A percentile compares a stretch with the other conserved stretches of the same genome.
phyloP scores from a whole-genome alignment of 2,797 vertebrate genomes.

The Darevskia nairensis region DNA sequence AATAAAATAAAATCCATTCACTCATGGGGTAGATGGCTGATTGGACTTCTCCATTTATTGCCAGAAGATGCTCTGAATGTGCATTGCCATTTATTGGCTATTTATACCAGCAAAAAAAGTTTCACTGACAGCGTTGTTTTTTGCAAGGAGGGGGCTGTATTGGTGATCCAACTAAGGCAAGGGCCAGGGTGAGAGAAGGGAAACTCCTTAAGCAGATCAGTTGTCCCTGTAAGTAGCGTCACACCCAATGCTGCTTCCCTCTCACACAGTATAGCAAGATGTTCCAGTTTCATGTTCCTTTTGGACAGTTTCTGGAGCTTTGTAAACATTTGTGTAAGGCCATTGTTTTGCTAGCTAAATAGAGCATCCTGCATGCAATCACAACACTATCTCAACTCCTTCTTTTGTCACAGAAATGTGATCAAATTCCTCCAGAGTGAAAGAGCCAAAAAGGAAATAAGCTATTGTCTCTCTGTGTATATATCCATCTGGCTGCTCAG shows the following conservation, averaged over 20 bases:
- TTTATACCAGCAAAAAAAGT: slow-evolving; percentile 68
- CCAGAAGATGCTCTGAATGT: slow-evolving; percentile 60
- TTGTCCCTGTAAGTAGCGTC: slow-evolving; percentile 30
- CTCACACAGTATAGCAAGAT: not conserved
- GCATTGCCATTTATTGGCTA: slow-evolving; percentile 47
- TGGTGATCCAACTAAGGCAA: slow-evolving; percentile 75
- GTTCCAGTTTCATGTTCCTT: not conserved
- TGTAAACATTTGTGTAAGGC: not conserved
- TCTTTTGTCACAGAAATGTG: not conserved
- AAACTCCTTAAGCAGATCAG: slow-evolving; percentile 39
- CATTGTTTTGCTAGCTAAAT: not conserved
- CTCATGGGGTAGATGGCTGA: slow-evolving; percentile 51
- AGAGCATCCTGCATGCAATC: not conserved
- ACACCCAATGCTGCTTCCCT: slow-evolving; percentile 26
- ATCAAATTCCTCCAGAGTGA: not conserved
- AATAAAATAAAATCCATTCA: slow-evolving; percentile 45
- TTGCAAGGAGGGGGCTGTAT: slow-evolving; percentile 8
- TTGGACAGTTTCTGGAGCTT: not conserved
- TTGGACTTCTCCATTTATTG: slow-evolving; percentile 63
- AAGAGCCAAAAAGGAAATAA: not conserved
- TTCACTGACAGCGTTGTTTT: slow-evolving; percentile 68
- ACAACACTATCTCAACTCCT: not conserved
- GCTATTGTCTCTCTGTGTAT: not conserved
- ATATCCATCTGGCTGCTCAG: not conserved
- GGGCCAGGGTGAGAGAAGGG: slow-evolving; percentile 71